A percentile compares a stretch with the other conserved stretches of the same genome.
Evolutionary conservation across 2,888 invertebrate species (phyloP).

Genomic region (Subacronicta megacephala): DNA sequence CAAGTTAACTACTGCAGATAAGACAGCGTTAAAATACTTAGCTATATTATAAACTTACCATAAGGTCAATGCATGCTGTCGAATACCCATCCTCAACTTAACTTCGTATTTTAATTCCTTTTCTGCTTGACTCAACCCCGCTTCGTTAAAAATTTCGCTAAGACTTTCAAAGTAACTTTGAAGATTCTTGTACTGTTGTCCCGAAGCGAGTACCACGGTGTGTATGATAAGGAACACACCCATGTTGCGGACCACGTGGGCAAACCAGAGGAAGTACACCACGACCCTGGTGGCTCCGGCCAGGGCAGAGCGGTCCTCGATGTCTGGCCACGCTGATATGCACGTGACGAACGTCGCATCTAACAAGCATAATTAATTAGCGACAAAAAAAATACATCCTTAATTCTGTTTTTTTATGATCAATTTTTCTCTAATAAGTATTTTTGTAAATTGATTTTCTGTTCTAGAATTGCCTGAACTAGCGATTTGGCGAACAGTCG

Average conservation of each 20-base stretch:
- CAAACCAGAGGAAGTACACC: conserved; percentile 24
- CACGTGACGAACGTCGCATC: conserved; percentile 35
- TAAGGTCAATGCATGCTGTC: conserved; percentile 25
- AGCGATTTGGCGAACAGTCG: no score
- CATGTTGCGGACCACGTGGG: conserved; percentile 26
- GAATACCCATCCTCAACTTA: conserved; percentile 23
- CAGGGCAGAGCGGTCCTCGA: conserved; percentile 11
- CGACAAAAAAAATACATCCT: neutral
- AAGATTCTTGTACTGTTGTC: conserved; percentile 28
- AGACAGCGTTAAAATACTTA: no score
- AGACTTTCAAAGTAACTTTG: conserved; percentile 23
- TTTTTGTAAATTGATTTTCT: no score
- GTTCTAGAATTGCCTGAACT: no score
- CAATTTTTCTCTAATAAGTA: no score
- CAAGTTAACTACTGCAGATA: no score
- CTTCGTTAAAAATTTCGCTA: conserved; percentile 15
- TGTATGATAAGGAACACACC: conserved; percentile 22
- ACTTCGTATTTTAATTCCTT: conserved; percentile 27
- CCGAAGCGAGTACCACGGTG: conserved; percentile 18
- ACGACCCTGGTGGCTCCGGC: conserved; percentile 17
- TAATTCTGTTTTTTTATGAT: no score
- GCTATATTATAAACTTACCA: conserved; percentile 26
- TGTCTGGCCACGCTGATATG: conserved; percentile 31
- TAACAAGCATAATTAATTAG: conserved; percentile 3
- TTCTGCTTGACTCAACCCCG: conserved; percentile 12